These are phyloP conservation scores for Drosophila simulans DNA, from an alignment of 1,140 invertebrate genomes.

Conservation along the genomic window DNA sequence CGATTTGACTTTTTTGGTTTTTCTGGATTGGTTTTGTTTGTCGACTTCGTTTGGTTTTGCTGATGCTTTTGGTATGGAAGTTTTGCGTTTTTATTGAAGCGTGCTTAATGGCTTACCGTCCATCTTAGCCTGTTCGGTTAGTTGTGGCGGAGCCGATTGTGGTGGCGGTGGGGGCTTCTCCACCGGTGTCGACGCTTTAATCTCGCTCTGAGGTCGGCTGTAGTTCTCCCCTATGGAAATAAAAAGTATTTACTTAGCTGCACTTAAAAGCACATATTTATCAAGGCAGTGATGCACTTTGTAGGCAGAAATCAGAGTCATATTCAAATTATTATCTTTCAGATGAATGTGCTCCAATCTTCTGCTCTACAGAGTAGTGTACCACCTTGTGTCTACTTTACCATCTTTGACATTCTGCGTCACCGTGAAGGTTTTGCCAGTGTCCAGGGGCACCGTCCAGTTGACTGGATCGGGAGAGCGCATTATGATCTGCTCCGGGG, in stretches of 20 bases:
- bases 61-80: conserved; percentile 73
- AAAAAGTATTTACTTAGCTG: not conserved
- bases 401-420: conserved; percentile 95
- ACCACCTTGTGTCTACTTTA: conserved; percentile 87
- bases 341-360: too few relatives aligned
- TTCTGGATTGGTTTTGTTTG: conserved; percentile 37
- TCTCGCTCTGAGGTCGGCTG: conserved; percentile 89
- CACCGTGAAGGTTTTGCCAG: conserved; percentile 95
- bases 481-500: conserved; percentile 96
- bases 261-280: accelerated
- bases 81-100: conserved; percentile 79
- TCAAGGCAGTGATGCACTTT: not conserved
- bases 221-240: conserved; percentile 78
- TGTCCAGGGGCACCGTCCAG: conserved; percentile 97
- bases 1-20: conserved; percentile 56
- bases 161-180: conserved; percentile 87
- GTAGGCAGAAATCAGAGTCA: not conserved
- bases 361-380: not conserved
- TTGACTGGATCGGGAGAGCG: conserved; percentile 95
- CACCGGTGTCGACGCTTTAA: conserved; percentile 88
- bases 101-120: conserved; percentile 84
- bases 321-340: too few relatives aligned
- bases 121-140: conserved; percentile 86
- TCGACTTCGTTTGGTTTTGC: conserved; percentile 60
- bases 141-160: conserved; percentile 88